Evolutionary conservation across 30 jellyfish, hydroid and myxozoan species (phyloP), one percentile per base, ranked within the genome.

Genomic region (Chrysaora quinquecirrha): DNA sequence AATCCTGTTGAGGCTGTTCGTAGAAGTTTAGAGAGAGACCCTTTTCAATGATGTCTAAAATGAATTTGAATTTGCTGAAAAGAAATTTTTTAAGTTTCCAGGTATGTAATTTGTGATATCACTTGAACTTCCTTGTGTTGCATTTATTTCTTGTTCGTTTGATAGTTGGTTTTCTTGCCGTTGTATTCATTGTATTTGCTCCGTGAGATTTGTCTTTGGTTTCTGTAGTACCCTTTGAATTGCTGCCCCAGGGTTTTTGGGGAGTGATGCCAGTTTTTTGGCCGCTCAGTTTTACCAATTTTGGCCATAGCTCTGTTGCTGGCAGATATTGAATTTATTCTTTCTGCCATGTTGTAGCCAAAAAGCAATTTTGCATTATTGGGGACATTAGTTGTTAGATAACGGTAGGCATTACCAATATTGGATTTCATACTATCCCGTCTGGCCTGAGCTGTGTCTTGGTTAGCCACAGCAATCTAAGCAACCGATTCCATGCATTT

Each of bases 1-100:
- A 27, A 64, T 64, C 52, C 48, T 64, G 52, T 64, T 29, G 3
- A 27, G 52, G 48, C 48, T 64, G 52, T 27, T 64, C 76, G 3
- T 23, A 27, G 76, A 64, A 64, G 24, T 64, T 64, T 2, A 64
- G 76, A 27, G 19, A 27, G 52, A 64, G 76, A 23, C 76, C 76
- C 11, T 14, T 10, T 2, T 64, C 76, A 27, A 64, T 10, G 7
- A 64, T 64, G 76, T 64, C 76, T 19, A 64, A 32, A 64, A 64
- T 64, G 52, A 27, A 64, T 27, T 64, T 29, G 76, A 7, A 58
- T 64, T 10, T 29, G 76, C 68, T 52, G 68, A 25, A 4, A 52
- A 52, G 68, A 52, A 52, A 52, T 52, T 52, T 38, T 52, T 52
- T 52, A 52, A 4, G 68, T 52, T 52, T 4, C 68, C 68, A 52